Conservation (phyloP, 2,797 vertebrate genomes). For the Scolopax bukidnonensis region DNA sequence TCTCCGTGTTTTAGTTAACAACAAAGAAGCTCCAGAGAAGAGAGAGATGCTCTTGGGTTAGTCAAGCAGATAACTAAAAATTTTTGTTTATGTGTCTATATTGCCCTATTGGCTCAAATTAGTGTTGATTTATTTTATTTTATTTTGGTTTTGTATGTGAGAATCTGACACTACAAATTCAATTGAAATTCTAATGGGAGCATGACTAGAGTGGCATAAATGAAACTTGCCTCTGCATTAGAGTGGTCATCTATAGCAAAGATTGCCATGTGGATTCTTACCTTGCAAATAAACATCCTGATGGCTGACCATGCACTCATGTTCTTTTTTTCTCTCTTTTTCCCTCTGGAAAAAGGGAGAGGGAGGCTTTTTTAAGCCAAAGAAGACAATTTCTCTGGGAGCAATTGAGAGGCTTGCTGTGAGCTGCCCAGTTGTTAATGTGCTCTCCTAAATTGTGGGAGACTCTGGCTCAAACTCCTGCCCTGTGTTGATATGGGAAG, state of each 20-base stretch:
- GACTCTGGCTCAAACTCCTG: not conserved
- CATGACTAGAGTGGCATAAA: not conserved
- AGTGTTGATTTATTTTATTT: not conserved
- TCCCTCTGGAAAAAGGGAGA: not conserved
- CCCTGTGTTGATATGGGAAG: not conserved
- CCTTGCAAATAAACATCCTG: not conserved
- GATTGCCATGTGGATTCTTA: not conserved
- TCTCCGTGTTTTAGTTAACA: not conserved
- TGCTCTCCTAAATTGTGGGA: not conserved
- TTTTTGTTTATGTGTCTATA: not conserved
- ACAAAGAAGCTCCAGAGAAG: not conserved
- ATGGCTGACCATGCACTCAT: not conserved
- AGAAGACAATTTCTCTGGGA: not conserved
- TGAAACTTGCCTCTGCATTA: not conserved
- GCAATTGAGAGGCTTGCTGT: not conserved
- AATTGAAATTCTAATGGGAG: slow-evolving; percentile 2
- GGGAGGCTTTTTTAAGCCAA: not conserved
- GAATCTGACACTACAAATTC: not conserved
- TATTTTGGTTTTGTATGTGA: not conserved
- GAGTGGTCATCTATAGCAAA: not conserved
- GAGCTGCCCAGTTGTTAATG: not conserved
- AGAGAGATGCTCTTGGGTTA: not conserved
- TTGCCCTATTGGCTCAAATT: not conserved
- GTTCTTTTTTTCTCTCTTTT: not conserved
- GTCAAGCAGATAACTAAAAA: not conserved